Evolutionary conservation across 2,797 vertebrate species (phyloP).

Genomic region (Hybognathus amarus): DNA sequence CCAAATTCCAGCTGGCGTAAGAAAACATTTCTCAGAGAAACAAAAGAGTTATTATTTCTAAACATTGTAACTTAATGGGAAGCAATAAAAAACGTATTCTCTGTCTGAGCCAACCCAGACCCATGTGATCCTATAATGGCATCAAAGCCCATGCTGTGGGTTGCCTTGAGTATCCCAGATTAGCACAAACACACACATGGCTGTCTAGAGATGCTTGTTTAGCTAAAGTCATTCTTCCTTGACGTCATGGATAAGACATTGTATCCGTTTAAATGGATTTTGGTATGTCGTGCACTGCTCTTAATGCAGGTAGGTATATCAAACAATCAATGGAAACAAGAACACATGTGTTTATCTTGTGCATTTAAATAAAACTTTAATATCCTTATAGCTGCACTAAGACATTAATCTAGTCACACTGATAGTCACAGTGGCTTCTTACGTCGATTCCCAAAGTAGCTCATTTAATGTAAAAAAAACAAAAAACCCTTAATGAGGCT

Average conservation of each 20-base stretch:
- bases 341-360: background rate
- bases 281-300: constrained; percentile 22
- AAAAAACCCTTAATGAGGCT: background rate
- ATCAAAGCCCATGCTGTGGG: background rate
- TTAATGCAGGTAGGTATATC: constrained; percentile 21
- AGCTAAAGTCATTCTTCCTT: constrained; percentile 55
- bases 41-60: background rate
- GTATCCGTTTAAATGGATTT: constrained; percentile 53
- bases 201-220: constrained; percentile 50
- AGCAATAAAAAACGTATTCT: background rate
- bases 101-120: background rate
- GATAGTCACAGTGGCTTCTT: background rate
- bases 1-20: background rate
- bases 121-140: background rate
- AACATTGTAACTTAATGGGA: constrained; percentile 13
- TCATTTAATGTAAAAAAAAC: background rate
- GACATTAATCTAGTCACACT: background rate
- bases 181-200: background rate
- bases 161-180: background rate
- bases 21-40: constrained; percentile 8
- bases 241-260: constrained; percentile 59
- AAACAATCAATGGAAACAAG: constrained; percentile 51
- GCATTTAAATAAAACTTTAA: background rate
- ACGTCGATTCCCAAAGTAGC: background rate
- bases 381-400: background rate